Evolutionary conservation across 1,140 invertebrate genomes (phyloP), one percentile per base, ranked within the genome.

Genomic region (Drosophila nikananu): DNA sequence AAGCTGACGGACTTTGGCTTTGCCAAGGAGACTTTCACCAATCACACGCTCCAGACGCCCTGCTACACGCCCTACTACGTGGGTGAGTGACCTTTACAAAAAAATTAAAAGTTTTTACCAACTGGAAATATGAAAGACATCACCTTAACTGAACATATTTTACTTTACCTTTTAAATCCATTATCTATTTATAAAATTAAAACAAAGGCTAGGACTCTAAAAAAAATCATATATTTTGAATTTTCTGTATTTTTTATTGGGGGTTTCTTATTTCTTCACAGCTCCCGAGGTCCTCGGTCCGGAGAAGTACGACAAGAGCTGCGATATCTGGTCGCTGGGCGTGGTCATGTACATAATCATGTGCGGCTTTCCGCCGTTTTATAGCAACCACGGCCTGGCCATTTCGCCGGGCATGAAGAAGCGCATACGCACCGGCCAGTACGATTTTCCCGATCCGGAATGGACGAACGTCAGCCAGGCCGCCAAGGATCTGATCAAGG

Each of bases 381-480:
- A 99, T 93, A 99, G 98, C 92, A 98, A 99, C 93, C 97, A 99
- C 91, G 99, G 99, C 0, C 94, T 98, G 35, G 98, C 99, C 9
- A 99, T 99, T 83, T 99, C 98, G 32, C 98, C 99, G 0, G 99
- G 99, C n/a, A 99, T 99, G 99, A 99, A 99, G 93, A 98, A 97
- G 93, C 95, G 98, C 60, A 99, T 99, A 86, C 95, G 98, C 68
- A 96, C 97, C 52, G 99, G 99, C 7, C 98, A 99, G 92, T 99
- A 99, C 93, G 98, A 98, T 84, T 99, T 99, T 93, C 98, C 98
- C 0, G 96, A 97, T 80, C 97, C 98, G 0, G 99, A 99, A 93
- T 99, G 99, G 99, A 95, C 96, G 62, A 96, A 97, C 90, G 98
- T 99, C 0, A 99, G 98, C 46, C 94, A 96, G 65, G 97, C 98